Evolutionary conservation across 2,797 vertebrate genomes (phyloP).

Genomic region (Heteromormyrus szaboi): DNA sequence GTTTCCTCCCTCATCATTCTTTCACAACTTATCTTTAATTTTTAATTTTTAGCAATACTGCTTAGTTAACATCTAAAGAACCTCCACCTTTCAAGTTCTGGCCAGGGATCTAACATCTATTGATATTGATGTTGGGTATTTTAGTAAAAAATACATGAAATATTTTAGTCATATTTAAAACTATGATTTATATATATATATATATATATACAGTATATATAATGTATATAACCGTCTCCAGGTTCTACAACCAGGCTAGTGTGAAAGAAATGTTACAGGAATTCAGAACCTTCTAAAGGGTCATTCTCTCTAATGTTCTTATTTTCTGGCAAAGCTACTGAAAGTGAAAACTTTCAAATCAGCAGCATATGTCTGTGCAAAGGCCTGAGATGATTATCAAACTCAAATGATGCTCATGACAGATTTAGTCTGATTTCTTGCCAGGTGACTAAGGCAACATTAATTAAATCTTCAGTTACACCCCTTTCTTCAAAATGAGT

Average conservation of each 20-base stretch:
- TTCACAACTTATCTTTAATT: background rate
- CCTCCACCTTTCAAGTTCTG: background rate
- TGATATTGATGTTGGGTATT: background rate
- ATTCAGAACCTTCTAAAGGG: background rate
- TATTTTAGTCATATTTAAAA: background rate
- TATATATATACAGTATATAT: background rate
- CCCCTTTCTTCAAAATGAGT: background rate
- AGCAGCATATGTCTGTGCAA: background rate
- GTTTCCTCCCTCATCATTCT: background rate
- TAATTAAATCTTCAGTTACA: slow-evolving; percentile 3
- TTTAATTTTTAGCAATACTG: background rate
- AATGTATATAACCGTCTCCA: background rate
- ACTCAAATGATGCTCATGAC: background rate
- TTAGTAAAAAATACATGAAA: background rate
- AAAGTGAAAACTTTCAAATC: background rate
- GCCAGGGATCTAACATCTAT: background rate
- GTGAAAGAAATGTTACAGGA: background rate
- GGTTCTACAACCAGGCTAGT: background rate
- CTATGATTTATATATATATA: background rate
- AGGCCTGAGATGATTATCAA: background rate
- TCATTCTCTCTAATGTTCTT: background rate
- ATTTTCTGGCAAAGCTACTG: background rate
- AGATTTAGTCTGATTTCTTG: background rate
- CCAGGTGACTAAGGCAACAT: background rate
- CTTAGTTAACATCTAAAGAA: slow-evolving; percentile 3